Percentiles rank a stretch among this genome's conserved stretches.
Evolutionary conservation across 2,888 invertebrate species (phyloP).

Genomic region (Lissonota sp.): DNA sequence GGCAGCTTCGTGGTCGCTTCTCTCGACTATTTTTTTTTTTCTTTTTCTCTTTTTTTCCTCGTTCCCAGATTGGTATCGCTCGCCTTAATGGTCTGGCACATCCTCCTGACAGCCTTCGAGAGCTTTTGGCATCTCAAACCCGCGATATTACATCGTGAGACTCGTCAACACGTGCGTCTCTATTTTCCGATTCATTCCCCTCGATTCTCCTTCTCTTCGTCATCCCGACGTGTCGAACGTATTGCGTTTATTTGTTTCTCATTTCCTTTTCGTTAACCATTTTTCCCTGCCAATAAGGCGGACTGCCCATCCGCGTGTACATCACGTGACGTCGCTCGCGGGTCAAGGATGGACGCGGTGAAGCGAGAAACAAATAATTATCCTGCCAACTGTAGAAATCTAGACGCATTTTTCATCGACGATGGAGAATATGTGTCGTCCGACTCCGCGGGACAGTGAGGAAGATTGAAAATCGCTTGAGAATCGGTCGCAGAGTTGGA

Average conservation of each 20-base stretch:
- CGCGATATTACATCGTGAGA: conserved; percentile 51
- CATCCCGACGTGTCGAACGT: background rate
- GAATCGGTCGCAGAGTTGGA: too few relatives aligned
- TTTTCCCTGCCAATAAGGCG: background rate
- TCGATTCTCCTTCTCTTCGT: background rate
- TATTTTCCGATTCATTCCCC: conserved; percentile 3
- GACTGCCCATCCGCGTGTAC: background rate
- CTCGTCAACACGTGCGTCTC: conserved; percentile 14
- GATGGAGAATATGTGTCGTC: too few relatives aligned
- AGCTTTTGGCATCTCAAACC: conserved; percentile 22
- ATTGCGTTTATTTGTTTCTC: background rate
- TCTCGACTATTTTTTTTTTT: conserved; percentile 24
- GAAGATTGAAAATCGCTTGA: too few relatives aligned
- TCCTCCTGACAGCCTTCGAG: conserved; percentile 59
- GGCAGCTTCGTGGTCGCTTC: conserved; percentile 12
- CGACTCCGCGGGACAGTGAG: too few relatives aligned
- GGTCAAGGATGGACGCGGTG: conserved; percentile 51
- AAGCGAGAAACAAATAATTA: conserved; percentile 21
- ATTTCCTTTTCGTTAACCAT: background rate
- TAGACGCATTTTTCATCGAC: too few relatives aligned
- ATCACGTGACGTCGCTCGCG: conserved; percentile 20
- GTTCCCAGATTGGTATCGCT: conserved; percentile 61
- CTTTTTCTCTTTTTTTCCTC: background rate
- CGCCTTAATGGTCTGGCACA: conserved; percentile 62
- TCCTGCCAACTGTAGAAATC: too few relatives aligned